Evolutionary conservation across 1,140 invertebrate species (phyloP).

Genomic region (Homalodisca vitripennis): DNA sequence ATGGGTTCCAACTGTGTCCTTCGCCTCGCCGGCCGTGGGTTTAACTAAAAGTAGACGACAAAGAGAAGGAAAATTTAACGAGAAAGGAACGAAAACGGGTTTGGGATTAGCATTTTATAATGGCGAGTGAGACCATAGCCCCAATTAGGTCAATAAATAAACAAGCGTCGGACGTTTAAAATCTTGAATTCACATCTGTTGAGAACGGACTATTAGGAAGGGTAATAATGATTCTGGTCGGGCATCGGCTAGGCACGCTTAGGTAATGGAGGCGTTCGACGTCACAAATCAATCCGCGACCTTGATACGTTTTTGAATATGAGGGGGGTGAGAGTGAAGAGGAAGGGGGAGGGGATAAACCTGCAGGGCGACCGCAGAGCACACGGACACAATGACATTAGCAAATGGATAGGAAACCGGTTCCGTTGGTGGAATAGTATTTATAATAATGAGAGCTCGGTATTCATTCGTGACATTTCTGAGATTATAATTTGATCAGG

Average conservation of each 20-base stretch:
- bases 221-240: not conserved
- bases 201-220: not conserved
- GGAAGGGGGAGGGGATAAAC: no score
- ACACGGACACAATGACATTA: not conserved
- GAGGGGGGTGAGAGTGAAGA: not conserved
- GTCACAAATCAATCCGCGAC: not conserved
- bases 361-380: no score
- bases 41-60: no score
- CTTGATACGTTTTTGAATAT: constrained; percentile 5
- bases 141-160: not conserved
- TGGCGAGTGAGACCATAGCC: not conserved
- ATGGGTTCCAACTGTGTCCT: no score
- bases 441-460: not conserved
- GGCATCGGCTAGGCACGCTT: no score
- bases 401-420: not conserved
- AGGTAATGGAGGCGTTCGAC: not conserved
- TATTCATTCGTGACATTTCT: not conserved
- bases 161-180: not conserved
- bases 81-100: no score
- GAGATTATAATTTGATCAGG: not conserved
- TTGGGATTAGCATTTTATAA: constrained; percentile 5
- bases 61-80: no score
- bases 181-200: not conserved
- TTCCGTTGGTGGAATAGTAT: not conserved
- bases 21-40: no score